A percentile compares a stretch with the other conserved stretches of the same genome.
Evolutionary conservation across 2,888 invertebrate species (phyloP).

Genomic region (Ryuthela nishihirai): DNA sequence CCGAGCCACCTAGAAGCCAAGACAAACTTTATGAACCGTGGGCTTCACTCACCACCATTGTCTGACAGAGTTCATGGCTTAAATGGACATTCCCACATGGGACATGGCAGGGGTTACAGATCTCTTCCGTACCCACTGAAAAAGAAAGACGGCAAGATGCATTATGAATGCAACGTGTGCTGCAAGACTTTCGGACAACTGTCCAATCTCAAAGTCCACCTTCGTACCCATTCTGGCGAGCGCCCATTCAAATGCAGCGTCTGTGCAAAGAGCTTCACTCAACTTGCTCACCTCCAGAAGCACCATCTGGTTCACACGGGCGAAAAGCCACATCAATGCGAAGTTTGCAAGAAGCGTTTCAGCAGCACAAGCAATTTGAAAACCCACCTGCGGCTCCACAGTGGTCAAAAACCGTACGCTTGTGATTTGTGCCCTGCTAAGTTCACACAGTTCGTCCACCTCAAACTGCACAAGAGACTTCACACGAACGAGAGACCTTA

Average conservation of each 20-base stretch:
- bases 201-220: constrained; percentile 93
- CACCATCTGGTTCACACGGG: constrained; percentile 98
- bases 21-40: constrained; percentile 1
- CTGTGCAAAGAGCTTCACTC: constrained; percentile 96
- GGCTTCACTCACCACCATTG: constrained; percentile 13
- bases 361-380: constrained; percentile 97
- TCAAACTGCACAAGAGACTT: constrained; percentile 77
- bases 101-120: constrained; percentile 68
- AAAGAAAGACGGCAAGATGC: constrained; percentile 99
- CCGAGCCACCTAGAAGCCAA: constrained; percentile 15
- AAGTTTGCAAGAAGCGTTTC: constrained; percentile 96
- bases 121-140: constrained; percentile 93
- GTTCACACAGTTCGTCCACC: constrained; percentile 97
- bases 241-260: constrained; percentile 96
- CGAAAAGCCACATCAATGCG: constrained; percentile 97
- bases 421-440: constrained; percentile 97
- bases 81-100: constrained; percentile 5
- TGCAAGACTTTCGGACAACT: constrained; percentile 97
- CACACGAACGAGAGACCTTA: constrained; percentile 98
- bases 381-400: constrained; percentile 93
- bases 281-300: constrained; percentile 96
- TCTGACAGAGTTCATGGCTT: constrained; percentile 13
- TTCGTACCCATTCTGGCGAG: constrained; percentile 97
- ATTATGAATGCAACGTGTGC: constrained; percentile 98
- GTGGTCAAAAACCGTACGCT: constrained; percentile 90